These are phyloP conservation scores for Eufriesea mexicana DNA, from an alignment of 1,140 invertebrate genomes.

Conservation along the genomic window DNA sequence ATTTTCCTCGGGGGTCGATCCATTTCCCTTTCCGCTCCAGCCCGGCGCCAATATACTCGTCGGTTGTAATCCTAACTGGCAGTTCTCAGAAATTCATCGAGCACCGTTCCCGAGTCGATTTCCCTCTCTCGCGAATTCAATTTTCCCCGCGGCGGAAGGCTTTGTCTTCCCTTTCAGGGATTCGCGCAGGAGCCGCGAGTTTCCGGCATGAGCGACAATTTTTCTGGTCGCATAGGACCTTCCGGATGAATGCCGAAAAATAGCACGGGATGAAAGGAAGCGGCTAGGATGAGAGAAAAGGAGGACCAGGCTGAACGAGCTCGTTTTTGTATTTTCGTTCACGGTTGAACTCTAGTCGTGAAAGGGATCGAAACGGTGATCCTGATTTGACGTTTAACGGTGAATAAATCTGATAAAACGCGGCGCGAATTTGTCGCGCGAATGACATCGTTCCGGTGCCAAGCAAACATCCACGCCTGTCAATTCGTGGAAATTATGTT, in stretches of 20 bases:
- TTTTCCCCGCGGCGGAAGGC: slow-evolving; percentile 1
- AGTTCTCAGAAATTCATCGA: slow-evolving; percentile 50
- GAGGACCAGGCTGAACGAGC: neutral
- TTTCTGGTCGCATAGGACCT: neutral
- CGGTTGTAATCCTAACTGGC: slow-evolving; percentile 39
- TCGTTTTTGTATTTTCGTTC: neutral
- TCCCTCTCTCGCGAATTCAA: slow-evolving; percentile 45
- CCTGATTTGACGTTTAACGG: slow-evolving; percentile 24
- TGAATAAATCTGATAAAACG: slow-evolving; percentile 33
- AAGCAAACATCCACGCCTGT: neutral
- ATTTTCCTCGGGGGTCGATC: neutral
- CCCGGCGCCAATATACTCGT: neutral
- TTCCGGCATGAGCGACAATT: neutral
- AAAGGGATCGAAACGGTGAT: neutral
- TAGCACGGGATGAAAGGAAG: too few relatives aligned
- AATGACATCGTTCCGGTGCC: neutral
- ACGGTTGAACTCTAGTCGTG: neutral
- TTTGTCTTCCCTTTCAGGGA: neutral
- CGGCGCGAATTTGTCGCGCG: slow-evolving; percentile 4
- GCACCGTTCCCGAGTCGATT: slow-evolving; percentile 20
- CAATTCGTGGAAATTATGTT: slow-evolving; percentile 22
- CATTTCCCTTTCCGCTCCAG: neutral
- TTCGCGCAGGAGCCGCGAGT: too few relatives aligned
- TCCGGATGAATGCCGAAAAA: neutral
- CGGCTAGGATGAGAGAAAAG: too few relatives aligned